Base-by-base conservation (phyloP, 2,113 vertebrate species). In the Perca flavescens region DNA sequence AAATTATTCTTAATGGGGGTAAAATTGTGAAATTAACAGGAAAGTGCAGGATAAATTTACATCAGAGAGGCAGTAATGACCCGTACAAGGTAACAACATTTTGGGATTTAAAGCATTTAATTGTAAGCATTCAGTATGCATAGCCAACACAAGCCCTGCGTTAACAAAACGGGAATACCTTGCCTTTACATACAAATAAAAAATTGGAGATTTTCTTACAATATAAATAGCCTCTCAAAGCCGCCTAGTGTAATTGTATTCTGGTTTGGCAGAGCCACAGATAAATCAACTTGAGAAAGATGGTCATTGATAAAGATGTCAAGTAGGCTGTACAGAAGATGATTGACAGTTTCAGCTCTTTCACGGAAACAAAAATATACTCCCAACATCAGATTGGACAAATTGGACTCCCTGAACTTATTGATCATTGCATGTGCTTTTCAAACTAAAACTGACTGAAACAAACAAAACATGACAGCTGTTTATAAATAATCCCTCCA, bases 301-400 rank as follows among this genome's bases (percentile, higher is more conserved):
- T 77, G 62, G 15, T 12, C 25, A 46, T 47, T 46, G n/a, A 56
- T 64, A 43, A 76, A 65, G 61, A 46, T 53, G 10, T 64, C 49
- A 64, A 65, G 12, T n/a, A 46, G 49, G n/a, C 16, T 0, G 1
- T 1, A 40, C 7, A 40, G 52, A 43, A 53, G 6, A 54, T 69
- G 47, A 69, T 15, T 36, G 54, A 52, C 31, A 40, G 72, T 14
- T 8, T 40, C 21, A 19, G 58, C 15, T 72, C 6, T 25, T 21
- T 54, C 5, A 28, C 22, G 14, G 11, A 28, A 62, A 52, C 31
- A 13, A 53, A 57, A 16, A 12, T 15, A 40, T 47, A 77, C 62
- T 46, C 49, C 31, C n/a, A 1, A 43, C 5, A 65, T 19, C 52
- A 47, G 22, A 9, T 31, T 28, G 10, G 36, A 58, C 16, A 14